A percentile compares a stretch with the other conserved stretches of the same genome.
Evolutionary conservation across 2,113 vertebrate species (phyloP).

Genomic region (Ictidomys tridecemlineatus): DNA sequence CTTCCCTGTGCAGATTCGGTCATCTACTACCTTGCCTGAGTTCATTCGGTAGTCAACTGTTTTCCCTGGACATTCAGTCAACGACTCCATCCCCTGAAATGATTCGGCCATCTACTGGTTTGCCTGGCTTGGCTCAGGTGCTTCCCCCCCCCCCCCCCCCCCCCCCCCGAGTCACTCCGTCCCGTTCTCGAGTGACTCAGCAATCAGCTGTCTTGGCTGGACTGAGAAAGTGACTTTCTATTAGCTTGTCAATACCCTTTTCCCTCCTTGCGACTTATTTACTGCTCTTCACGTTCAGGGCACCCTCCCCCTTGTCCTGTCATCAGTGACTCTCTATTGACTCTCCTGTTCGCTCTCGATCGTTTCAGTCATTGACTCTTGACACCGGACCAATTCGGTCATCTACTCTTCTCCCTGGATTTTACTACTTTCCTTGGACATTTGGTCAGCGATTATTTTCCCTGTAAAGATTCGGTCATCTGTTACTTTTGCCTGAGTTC

Average conservation of each 20-base stretch:
- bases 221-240: background rate
- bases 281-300: background rate
- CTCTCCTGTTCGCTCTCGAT: background rate
- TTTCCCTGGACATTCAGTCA: background rate
- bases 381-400: no score
- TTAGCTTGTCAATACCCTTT: no score
- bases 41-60: background rate
- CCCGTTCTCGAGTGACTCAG: background rate
- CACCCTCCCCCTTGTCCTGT: background rate
- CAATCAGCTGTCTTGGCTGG: no score
- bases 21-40: no score
- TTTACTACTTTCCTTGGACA: no score
- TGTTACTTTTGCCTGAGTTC: no score
- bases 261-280: background rate
- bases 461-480: no score
- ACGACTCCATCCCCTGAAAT: no score
- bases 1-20: no score
- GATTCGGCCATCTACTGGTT: no score
- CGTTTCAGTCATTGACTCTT: background rate
- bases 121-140: background rate
- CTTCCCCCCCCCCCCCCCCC: background rate
- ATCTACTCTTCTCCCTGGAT: no score
- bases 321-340: background rate
- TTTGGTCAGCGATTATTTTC: no score
- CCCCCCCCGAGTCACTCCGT: background rate